These are phyloP conservation scores for Leptinotarsa defecta DNA, from an alignment of 1,140 invertebrate genomes.

Conservation along the genomic window DNA sequence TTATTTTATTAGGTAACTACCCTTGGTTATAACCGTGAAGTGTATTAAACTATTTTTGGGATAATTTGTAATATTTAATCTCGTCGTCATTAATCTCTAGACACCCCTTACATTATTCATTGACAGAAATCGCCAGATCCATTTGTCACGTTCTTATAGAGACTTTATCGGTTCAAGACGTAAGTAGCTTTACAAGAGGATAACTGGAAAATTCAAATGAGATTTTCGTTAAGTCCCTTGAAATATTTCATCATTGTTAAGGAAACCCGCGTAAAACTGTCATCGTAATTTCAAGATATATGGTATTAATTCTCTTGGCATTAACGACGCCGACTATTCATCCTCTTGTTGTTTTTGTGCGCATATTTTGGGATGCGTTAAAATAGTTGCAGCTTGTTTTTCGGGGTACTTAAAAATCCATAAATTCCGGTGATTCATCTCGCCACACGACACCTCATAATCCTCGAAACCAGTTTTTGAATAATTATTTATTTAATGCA, in stretches of 20 bases:
- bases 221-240: neutral
- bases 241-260: neutral
- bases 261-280: conserved; percentile 2
- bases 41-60: too few relatives aligned
- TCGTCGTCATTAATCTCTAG: too few relatives aligned
- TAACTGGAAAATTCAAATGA: neutral
- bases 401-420: conserved; percentile 2
- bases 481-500: neutral
- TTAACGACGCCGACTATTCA: neutral
- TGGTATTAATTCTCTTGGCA: neutral
- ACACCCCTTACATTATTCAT: too few relatives aligned
- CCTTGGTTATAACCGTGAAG: too few relatives aligned
- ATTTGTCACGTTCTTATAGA: neutral
- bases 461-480: neutral
- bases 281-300: neutral
- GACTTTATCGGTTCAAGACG: neutral
- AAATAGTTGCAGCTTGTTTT: neutral
- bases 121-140: neutral
- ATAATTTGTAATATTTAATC: too few relatives aligned
- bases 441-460: neutral
- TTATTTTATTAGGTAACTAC: too few relatives aligned
- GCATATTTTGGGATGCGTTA: conserved; percentile 8
- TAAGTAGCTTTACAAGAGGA: neutral
- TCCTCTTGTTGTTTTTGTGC: conserved; percentile 7
- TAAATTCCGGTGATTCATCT: conserved; percentile 8